Evolutionary conservation across 2,113 vertebrate genomes (phyloP), one percentile per base, ranked within the genome.

Genomic region (Rhea pennata): DNA sequence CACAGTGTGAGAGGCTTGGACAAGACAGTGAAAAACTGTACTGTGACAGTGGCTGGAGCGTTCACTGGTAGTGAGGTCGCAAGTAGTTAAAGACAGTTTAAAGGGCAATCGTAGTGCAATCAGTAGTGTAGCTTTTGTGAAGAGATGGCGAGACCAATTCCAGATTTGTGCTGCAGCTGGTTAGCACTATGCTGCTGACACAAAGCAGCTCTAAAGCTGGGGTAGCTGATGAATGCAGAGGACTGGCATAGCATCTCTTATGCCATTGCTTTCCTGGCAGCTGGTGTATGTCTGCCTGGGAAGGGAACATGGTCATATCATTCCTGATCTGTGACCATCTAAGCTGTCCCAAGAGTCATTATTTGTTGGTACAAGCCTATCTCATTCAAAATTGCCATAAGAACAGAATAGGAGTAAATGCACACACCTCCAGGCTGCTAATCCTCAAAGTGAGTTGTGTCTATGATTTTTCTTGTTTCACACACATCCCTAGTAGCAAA

Each of bases 91-190:
- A 73, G 31, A 8, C 42, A 78, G 87, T 72, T 89, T 80, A 71
- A 92, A 92, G 87, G 83, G 92, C 59, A 81, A 22, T 6, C 62
- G 80, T 0, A 13, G 64, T 54, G 61, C 46, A n/a, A 33, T 81
- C 83, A 84, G 79, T 62, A 65, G 76, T 2, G 23, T 44, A 56
- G 91, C n/a, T 79, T 93, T 92, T 87, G 23, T 82, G 53, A 72
- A 78, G 48, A 1, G 3, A 24, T 36, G 26, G 12, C 39, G 81
- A 78, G 74, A 69, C 27, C 66, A 40, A 87, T 74, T 50, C 70
- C 80, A 75, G 77, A 51, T 81, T 46, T 64, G 61, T 71, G 84
- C 51, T 93, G 80, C 91, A 95, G 88, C 72, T 94, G 86, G 65
- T 53, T 71, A 80, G 72, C 24, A 0, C 53, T 23, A 62, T 10